phyloP scores from a whole-genome alignment of 2,797 vertebrate species.

The Hyperoplus lanceolatus region DNA sequence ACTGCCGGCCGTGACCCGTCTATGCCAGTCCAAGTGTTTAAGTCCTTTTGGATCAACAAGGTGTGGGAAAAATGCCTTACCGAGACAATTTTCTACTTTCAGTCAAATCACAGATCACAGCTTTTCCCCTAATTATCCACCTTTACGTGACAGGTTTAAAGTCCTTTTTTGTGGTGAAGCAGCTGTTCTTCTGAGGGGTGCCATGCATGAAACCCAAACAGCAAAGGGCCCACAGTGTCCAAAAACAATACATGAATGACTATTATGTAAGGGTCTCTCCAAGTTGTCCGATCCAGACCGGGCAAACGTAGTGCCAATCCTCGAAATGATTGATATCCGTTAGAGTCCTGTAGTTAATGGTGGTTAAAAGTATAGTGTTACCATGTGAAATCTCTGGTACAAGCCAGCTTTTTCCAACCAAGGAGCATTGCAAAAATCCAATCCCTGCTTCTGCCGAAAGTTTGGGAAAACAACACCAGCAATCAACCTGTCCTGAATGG shows the following conservation, averaged over 20 bases:
- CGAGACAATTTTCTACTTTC: conserved; percentile 22
- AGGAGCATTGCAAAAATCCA: not conserved
- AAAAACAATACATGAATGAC: not conserved
- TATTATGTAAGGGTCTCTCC: not conserved
- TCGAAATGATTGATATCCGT: not conserved
- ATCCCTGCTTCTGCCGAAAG: not conserved
- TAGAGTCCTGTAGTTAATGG: not conserved
- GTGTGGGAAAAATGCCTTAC: conserved; percentile 35
- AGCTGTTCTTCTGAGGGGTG: conserved; percentile 16
- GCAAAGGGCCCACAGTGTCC: not conserved
- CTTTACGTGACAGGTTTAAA: conserved; percentile 38
- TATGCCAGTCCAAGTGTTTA: conserved; percentile 41
- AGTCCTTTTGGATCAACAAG: conserved; percentile 41
- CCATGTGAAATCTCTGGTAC: not conserved
- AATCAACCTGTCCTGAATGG: not conserved
- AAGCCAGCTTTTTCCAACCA: not conserved
- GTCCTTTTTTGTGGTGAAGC: conserved; percentile 15
- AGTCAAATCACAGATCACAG: conserved; percentile 41
- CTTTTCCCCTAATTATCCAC: conserved; percentile 35
- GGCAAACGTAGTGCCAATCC: not conserved
- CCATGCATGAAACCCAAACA: conserved; percentile 14
- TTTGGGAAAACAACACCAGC: not conserved
- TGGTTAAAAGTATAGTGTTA: not conserved
- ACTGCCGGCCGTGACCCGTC: conserved; percentile 48
- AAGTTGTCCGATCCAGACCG: not conserved